Conservation (phyloP, 1,140 invertebrate genomes). For the Anastrepha ludens region DNA sequence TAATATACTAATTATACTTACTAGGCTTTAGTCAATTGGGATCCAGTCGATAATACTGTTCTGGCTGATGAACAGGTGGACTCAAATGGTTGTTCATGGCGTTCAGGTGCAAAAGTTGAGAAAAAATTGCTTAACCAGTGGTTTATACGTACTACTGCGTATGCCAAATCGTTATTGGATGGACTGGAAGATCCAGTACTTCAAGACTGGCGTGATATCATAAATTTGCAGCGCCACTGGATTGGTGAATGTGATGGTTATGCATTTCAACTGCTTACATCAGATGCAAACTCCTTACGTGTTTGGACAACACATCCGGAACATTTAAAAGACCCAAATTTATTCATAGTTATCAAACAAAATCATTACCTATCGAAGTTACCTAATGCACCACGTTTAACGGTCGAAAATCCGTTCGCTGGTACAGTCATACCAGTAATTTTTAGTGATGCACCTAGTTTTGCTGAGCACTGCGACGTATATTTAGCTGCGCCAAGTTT, state of each 20-base stretch:
- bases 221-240: slow-evolving; percentile 94
- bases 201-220: slow-evolving; percentile 89
- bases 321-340: slow-evolving; percentile 80
- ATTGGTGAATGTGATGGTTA: slow-evolving; percentile 95
- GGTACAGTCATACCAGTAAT: slow-evolving; percentile 79
- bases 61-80: slow-evolving; percentile 99
- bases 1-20: slow-evolving; percentile 49
- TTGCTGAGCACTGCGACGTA: slow-evolving; percentile 79
- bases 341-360: slow-evolving; percentile 78
- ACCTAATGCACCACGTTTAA: slow-evolving; percentile 73
- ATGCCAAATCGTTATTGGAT: slow-evolving; percentile 86
- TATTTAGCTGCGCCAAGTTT: slow-evolving; percentile 81
- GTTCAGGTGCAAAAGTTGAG: slow-evolving; percentile 96
- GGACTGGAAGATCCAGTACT: slow-evolving; percentile 83
- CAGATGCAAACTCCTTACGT: slow-evolving; percentile 74
- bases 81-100: slow-evolving; percentile 92
- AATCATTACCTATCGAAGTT: slow-evolving; percentile 76
- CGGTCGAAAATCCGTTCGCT: slow-evolving; percentile 86
- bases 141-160: slow-evolving; percentile 95
- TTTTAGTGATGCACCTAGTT: slow-evolving; percentile 79
- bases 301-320: slow-evolving; percentile 89
- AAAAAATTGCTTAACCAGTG: slow-evolving; percentile 93
- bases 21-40: slow-evolving; percentile 96
- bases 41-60: slow-evolving; percentile 98
- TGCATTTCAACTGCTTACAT: slow-evolving; percentile 80